Conservation (phyloP, 2,888 invertebrate genomes). For the Idaea biselata region DNA sequence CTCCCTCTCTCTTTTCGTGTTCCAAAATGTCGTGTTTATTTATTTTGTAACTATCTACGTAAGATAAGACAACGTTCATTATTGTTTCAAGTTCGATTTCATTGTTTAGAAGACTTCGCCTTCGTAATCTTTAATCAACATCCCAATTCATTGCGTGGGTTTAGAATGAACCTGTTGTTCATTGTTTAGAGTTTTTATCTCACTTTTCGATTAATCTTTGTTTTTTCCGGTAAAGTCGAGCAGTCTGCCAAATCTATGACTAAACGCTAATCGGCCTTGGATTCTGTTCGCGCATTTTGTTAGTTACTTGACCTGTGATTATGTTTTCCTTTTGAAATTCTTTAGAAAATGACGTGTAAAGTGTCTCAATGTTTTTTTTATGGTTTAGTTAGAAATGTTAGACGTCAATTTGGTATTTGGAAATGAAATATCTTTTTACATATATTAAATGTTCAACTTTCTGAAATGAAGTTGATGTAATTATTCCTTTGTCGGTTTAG, state of each 20-base stretch:
- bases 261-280: background rate
- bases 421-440: too few species aligned
- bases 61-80: background rate
- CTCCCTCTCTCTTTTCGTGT: background rate
- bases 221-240: background rate
- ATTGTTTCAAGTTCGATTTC: conserved; percentile 1
- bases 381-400: background rate
- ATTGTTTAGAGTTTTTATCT: background rate
- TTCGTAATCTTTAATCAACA: background rate
- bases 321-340: background rate
- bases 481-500: too few species aligned
- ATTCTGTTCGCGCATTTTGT: background rate
- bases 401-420: too few species aligned
- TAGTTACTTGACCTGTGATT: background rate
- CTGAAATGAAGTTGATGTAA: too few species aligned
- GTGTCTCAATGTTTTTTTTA: background rate
- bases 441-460: too few species aligned
- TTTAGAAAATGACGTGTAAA: background rate
- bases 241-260: background rate
- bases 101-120: background rate
- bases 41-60: background rate
- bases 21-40: background rate
- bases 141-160: background rate
- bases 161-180: background rate
- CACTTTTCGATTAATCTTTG: background rate